phyloP scores from a whole-genome alignment of 1,140 invertebrate species.

The Acromyrmex charruanus region DNA sequence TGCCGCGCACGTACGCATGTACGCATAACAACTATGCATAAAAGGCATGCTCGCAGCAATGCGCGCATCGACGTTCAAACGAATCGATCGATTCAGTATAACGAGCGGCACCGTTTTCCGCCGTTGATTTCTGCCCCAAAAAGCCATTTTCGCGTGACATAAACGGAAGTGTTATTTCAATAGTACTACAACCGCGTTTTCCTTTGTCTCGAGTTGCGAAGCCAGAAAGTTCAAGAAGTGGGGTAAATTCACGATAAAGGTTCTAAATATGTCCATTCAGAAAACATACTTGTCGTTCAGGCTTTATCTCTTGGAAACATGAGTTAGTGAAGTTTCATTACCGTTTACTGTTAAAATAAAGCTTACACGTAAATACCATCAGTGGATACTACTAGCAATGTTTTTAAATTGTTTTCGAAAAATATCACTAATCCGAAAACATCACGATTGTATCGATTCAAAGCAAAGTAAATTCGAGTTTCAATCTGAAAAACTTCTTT shows the following conservation, averaged over 20 bases:
- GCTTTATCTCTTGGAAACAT: neutral
- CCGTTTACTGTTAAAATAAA: neutral
- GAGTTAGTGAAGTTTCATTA: constrained; percentile 17
- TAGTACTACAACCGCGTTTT: neutral
- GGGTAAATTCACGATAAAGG: constrained; percentile 11
- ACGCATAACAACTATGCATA: constrained; percentile 37
- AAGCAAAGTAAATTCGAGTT: neutral
- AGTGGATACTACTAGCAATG: no score
- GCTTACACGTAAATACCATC: neutral
- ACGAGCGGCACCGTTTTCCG: constrained; percentile 56
- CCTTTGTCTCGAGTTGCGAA: constrained; percentile 11
- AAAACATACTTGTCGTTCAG: neutral
- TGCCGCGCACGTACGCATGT: constrained; percentile 29
- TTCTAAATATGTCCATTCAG: constrained; percentile 10
- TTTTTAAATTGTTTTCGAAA: neutral
- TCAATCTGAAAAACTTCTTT: neutral
- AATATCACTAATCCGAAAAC: neutral
- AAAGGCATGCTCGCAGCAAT: constrained; percentile 37
- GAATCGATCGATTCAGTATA: constrained; percentile 72
- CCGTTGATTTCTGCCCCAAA: constrained; percentile 53
- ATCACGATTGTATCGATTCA: neutral
- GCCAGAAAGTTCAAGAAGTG: constrained; percentile 27
- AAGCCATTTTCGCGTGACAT: constrained; percentile 40
- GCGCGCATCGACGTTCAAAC: constrained; percentile 79
- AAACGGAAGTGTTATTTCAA: constrained; percentile 29